Evolutionary conservation across 2,888 invertebrate species (phyloP), one percentile per base, ranked within the genome.

Genomic region (Helicoverpa assulta): DNA sequence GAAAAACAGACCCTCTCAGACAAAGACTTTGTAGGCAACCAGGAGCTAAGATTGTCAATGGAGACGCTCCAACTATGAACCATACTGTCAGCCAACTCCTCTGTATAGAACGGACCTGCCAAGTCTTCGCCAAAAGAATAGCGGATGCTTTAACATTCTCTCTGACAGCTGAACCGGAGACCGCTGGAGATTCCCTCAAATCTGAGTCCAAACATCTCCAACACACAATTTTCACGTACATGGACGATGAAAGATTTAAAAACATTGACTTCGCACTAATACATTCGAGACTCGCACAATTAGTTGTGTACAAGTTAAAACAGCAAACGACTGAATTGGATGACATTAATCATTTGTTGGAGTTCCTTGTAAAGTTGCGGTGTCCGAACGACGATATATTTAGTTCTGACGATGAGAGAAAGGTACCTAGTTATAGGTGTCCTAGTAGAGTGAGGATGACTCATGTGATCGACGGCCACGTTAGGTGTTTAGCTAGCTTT

Each of bases 51-150:
- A 52, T 76, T 0, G 33, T 85, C 5, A 94, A 95, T 21, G 95
- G 94, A 0, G 94, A 94, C 0, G 73, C 86, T 0, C 89, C 91
- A 0, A 74, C 83, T 0, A 78, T 88, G 0, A 95, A 91, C 68
- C 95, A 95, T 57, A 94, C 93, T 0, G 95, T 95, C 18, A 95
- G 92, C 72, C 94, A 92, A 54, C 63, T 95, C 0, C 78, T 95
- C 0, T 95, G 95, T 70, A 95, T 95, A 53, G 95, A 95, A 64
- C 67, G 95, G 0, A 95, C 95, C 0, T 95, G 95, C 43, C 95
- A 95, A 82, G 97, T 97, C 0, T 97, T 97, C 87, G 97, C 97
- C 0, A 97, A 97, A 83, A 94, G 98, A 57, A 96, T 98, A 86
- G 96, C 97, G 0, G 96, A 97, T 69, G 96, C 97, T 0, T 91